A percentile compares a stretch with the other conserved stretches of the same genome.
These are phyloP conservation scores for Pangasianodon hypophthalmus DNA, from an alignment of 2,113 vertebrate genomes.

Conservation along the genomic window DNA sequence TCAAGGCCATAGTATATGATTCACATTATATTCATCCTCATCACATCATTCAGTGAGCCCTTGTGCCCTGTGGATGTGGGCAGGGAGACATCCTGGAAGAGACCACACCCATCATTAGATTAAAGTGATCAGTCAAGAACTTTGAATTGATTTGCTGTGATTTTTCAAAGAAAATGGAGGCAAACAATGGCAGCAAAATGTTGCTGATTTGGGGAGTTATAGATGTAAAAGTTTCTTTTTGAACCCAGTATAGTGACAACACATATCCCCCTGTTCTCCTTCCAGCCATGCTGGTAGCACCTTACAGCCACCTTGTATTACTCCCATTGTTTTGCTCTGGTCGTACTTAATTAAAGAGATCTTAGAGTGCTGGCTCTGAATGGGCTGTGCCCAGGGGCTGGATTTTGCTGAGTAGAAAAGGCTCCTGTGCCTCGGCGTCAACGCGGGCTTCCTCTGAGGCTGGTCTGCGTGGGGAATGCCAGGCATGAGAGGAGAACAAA, in stretches of 20 bases:
- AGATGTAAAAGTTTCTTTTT: neutral
- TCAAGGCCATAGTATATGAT: neutral
- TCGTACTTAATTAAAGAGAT: slow-evolving; percentile 54
- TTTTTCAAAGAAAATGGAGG: neutral
- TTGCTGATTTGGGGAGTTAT: neutral
- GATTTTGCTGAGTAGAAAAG: slow-evolving; percentile 48
- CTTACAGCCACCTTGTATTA: slow-evolving; percentile 42
- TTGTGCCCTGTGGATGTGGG: neutral
- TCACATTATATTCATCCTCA: neutral
- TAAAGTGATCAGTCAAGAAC: neutral
- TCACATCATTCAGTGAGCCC: neutral
- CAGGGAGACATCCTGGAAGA: neutral
- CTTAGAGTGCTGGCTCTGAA: slow-evolving; percentile 43
- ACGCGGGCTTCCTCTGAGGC: slow-evolving; percentile 54
- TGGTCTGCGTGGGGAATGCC: slow-evolving; percentile 70
- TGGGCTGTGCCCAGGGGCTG: slow-evolving; percentile 46
- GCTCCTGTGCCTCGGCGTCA: slow-evolving; percentile 48
- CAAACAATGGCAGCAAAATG: neutral
- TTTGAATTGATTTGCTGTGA: neutral
- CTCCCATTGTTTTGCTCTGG: slow-evolving; percentile 44
- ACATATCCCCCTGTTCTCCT: neutral
- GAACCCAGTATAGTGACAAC: neutral
- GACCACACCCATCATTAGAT: neutral
- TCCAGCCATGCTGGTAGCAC: slow-evolving; percentile 41
- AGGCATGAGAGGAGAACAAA: slow-evolving; percentile 74